Conservation (phyloP, 2,113 vertebrate species). For the Pterocles burchelli region DNA sequence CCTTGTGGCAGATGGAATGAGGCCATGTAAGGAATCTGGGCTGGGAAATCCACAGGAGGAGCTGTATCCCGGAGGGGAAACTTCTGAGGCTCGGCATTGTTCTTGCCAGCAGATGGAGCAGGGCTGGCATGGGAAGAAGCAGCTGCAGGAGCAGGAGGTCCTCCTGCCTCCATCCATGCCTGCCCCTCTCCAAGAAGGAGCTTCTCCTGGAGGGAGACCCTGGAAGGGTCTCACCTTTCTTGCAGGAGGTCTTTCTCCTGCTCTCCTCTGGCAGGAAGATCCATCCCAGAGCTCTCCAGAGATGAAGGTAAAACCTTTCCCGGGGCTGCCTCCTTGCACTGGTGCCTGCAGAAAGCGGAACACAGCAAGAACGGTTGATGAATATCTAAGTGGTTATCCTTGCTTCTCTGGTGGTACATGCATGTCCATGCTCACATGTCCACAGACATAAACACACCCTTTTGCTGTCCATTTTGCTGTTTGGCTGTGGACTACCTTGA, state of each 20-base stretch:
- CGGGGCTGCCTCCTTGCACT: not conserved
- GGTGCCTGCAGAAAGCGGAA: not conserved
- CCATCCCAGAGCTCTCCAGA: not conserved
- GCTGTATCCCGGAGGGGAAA: not conserved
- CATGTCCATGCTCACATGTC: not conserved
- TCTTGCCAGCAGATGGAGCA: slow-evolving; percentile 59
- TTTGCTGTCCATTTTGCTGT: not conserved
- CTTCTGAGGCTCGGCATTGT: not conserved
- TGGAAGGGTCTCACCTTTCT: not conserved
- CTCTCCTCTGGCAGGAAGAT: not conserved
- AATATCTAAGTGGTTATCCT: not conserved
- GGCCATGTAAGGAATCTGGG: not conserved
- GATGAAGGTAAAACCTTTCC: not conserved
- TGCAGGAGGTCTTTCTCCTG: not conserved
- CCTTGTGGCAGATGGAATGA: not conserved
- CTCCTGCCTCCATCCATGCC: not conserved
- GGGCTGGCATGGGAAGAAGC: not conserved
- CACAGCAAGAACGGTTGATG: not conserved
- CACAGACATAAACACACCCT: not conserved
- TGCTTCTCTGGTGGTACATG: not conserved
- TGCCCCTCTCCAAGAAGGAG: not conserved
- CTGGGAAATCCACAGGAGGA: not conserved
- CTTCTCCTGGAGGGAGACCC: not conserved
- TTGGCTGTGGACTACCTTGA: not conserved
- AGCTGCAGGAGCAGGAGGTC: not conserved